phyloP scores from a whole-genome alignment of 1,140 invertebrate species.

The Battus philenor region DNA sequence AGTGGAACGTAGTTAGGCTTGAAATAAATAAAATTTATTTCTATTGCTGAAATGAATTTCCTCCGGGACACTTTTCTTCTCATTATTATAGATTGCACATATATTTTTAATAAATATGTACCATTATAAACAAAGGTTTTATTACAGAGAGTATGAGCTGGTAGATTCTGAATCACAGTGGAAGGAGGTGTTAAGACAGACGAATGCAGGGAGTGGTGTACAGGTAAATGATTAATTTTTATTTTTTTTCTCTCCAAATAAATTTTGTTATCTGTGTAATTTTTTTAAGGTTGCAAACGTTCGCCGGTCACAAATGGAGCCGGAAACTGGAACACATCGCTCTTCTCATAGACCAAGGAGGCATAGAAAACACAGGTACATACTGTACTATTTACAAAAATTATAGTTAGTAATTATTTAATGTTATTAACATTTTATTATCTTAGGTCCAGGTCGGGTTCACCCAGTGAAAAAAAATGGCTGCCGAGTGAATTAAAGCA shows the following conservation, averaged over 20 bases:
- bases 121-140: too few relatives aligned
- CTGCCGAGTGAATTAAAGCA: conserved; percentile 85
- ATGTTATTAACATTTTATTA: not conserved
- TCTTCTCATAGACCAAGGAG: conserved; percentile 74
- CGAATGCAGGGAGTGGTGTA: conserved; percentile 43
- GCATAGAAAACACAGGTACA: conserved; percentile 82
- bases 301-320: conserved; percentile 73
- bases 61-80: too few relatives aligned
- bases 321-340: conserved; percentile 68
- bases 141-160: conserved; percentile 79
- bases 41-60: too few relatives aligned
- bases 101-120: too few relatives aligned
- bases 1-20: too few relatives aligned
- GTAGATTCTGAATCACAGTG: conserved; percentile 92
- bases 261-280: not conserved
- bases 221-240: conserved; percentile 50
- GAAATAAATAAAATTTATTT: too few relatives aligned
- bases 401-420: not conserved
- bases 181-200: conserved; percentile 87
- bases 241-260: too few relatives aligned
- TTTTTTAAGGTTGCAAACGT: conserved; percentile 79
- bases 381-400: conserved; percentile 6
- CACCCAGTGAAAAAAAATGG: conserved; percentile 81
- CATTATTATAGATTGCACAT: too few relatives aligned
- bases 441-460: conserved; percentile 80